phyloP scores from a whole-genome alignment of 53 echinoderm and acorn worm genomes.

The Luidia sarsii region DNA sequence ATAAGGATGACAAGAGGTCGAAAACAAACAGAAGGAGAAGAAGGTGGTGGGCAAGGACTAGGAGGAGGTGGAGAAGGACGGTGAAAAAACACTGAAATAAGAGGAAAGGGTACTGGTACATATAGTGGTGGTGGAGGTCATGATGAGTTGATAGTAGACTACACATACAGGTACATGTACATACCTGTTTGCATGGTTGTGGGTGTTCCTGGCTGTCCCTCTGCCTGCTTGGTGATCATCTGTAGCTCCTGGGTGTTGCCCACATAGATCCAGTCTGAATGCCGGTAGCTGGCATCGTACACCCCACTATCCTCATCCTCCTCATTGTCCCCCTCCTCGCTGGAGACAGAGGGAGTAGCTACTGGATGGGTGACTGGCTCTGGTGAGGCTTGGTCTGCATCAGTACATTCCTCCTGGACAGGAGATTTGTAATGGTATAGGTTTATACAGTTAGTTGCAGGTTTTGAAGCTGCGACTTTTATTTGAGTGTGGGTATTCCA shows the following conservation, averaged over 20 bases:
- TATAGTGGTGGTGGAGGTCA: too few relatives aligned
- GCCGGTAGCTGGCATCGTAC: slow-evolving; percentile 71
- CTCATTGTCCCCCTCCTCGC: slow-evolving; percentile 40
- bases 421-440: neutral
- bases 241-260: slow-evolving; percentile 66
- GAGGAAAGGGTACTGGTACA: too few relatives aligned
- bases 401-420: neutral
- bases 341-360: slow-evolving; percentile 10
- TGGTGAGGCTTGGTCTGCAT: neutral
- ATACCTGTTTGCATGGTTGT: slow-evolving; percentile 14
- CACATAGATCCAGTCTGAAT: slow-evolving; percentile 68
- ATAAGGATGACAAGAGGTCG: too few relatives aligned
- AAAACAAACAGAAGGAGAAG: too few relatives aligned
- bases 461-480: too few relatives aligned
- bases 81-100: too few relatives aligned
- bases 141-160: too few relatives aligned
- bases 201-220: slow-evolving; percentile 2
- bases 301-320: slow-evolving; percentile 74
- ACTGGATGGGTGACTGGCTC: neutral
- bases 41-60: too few relatives aligned
- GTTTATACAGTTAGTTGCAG: too few relatives aligned
- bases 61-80: too few relatives aligned
- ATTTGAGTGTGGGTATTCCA: too few relatives aligned
- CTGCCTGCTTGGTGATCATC: slow-evolving; percentile 42
- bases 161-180: too few relatives aligned